Evolutionary conservation across 2,797 vertebrate species (phyloP).

Genomic region (Miichthys miiuy): DNA sequence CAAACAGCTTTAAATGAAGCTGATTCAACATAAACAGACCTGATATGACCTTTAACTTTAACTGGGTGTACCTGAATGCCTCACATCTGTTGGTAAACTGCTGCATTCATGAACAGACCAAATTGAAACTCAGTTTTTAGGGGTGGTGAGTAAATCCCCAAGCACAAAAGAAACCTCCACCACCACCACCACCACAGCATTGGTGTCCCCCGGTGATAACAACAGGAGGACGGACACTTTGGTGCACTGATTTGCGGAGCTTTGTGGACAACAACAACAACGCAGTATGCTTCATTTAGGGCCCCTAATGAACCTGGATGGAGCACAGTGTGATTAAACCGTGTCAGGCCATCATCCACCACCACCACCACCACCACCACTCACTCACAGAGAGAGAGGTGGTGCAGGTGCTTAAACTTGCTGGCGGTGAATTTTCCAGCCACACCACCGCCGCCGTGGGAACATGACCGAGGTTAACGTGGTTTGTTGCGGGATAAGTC

Average conservation of each 20-base stretch:
- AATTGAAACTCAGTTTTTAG: no score
- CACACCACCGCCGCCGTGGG: slow-evolving; percentile 48
- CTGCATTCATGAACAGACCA: not conserved
- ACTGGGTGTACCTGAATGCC: not conserved
- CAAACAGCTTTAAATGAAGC: no score
- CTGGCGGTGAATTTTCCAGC: slow-evolving; percentile 21
- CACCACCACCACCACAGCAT: not conserved
- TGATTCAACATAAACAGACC: no score
- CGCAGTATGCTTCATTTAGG: not conserved
- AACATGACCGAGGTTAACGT: slow-evolving; percentile 41
- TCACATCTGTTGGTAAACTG: not conserved
- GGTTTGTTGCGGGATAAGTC: slow-evolving; percentile 16
- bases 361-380: not conserved
- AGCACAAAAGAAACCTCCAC: not conserved
- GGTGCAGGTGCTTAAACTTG: slow-evolving; percentile 62
- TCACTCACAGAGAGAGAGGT: no score
- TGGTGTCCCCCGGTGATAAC: slow-evolving; percentile 9
- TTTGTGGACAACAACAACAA: slow-evolving; percentile 11
- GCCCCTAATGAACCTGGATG: not conserved
- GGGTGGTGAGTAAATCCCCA: not conserved
- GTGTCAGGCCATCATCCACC: not conserved
- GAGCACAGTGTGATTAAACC: accelerated
- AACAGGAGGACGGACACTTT: not conserved
- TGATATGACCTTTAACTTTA: no score
- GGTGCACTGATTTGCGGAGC: slow-evolving; percentile 47